These are phyloP conservation scores for Geopemphigus sp. DNA, from an alignment of 1,140 invertebrate genomes.

Conservation along the genomic window DNA sequence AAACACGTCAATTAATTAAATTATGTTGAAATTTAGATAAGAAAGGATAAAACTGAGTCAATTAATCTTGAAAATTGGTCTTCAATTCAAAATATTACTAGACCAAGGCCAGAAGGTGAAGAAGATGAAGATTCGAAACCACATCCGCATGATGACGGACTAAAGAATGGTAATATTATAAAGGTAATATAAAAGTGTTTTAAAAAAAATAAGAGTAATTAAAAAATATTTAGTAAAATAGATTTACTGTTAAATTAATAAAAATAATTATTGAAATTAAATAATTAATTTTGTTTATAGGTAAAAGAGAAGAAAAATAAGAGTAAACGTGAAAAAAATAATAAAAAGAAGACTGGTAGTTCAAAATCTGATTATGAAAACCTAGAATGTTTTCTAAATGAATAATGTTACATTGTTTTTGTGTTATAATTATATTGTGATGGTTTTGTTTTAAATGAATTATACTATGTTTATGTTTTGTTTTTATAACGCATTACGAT, in stretches of 20 bases:
- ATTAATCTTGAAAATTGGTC: slow-evolving; percentile 28
- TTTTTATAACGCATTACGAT: too few species aligned
- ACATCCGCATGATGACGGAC: neutral
- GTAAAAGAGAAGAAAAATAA: slow-evolving; percentile 34
- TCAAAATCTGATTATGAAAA: slow-evolving; percentile 38
- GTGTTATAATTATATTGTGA: neutral
- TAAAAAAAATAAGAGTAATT: too few species aligned
- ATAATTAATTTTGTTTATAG: neutral
- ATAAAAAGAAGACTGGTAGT: slow-evolving; percentile 27
- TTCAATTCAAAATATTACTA: slow-evolving; percentile 60
- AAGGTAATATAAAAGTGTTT: slow-evolving; percentile 25
- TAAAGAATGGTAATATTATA: neutral
- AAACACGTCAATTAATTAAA: neutral
- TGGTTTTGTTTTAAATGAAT: slow-evolving; percentile 26
- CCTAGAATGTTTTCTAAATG: slow-evolving; percentile 38
- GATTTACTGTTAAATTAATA: neutral
- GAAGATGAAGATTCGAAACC: slow-evolving; percentile 57
- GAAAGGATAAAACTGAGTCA: neutral
- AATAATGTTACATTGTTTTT: slow-evolving; percentile 6
- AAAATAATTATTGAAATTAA: neutral
- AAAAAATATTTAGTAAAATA: neutral
- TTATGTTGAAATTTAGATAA: slow-evolving; percentile 19
- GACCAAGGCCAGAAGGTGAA: slow-evolving; percentile 64
- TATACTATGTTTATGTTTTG: neutral
- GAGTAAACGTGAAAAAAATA: slow-evolving; percentile 12